Evolutionary conservation across 1,140 invertebrate species (phyloP), one percentile per base, ranked within the genome.

Genomic region (Anthonomus grandis): DNA sequence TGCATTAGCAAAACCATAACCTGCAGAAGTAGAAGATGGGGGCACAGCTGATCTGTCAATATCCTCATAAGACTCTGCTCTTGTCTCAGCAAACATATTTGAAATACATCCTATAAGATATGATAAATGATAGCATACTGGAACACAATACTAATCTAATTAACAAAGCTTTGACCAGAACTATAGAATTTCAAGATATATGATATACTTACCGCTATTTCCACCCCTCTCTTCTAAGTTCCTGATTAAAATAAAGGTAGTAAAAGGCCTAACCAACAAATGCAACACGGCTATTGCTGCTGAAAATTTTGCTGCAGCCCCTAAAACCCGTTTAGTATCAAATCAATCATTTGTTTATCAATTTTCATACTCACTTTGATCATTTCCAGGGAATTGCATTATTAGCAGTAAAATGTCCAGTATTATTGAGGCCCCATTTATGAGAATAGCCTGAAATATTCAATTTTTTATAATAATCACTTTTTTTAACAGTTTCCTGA

Each of bases 151-250:
- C n/a, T n/a, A n/a, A n/a, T n/a, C n/a, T n/a, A n/a, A n/a, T n/a
- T n/a, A n/a, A n/a, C n/a, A n/a, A n/a, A n/a, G n/a, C n/a, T n/a
- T n/a, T n/a, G n/a, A n/a, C n/a, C 18, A 41, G 10, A 17, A 41
- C n/a, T 41, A 41, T 17, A 51, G 12, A 41, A 25, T 23, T 10
- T 17, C 2, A n/a, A 21, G 21, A 45, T 38, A n/a, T 46, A 18
- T 44, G 18, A 3, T 18, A 2, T 27, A 53, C n/a, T 39, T 39
- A 61, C 59, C 59, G 52, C 31, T 22, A 24, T 44, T 27, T 6
- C 59, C 59, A 24, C 59, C 54, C 36, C 59, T 13, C 42, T 61
- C 59, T 48, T 61, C 59, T n/a, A 61, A 31, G 34, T 47, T 56
- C 23, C 18, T 61, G 9, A 61, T 52, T 24, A 57, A 47, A 5